These are phyloP conservation scores for Schrankia costaestrigalis DNA, from an alignment of 2,888 invertebrate genomes.

Conservation along the genomic window DNA sequence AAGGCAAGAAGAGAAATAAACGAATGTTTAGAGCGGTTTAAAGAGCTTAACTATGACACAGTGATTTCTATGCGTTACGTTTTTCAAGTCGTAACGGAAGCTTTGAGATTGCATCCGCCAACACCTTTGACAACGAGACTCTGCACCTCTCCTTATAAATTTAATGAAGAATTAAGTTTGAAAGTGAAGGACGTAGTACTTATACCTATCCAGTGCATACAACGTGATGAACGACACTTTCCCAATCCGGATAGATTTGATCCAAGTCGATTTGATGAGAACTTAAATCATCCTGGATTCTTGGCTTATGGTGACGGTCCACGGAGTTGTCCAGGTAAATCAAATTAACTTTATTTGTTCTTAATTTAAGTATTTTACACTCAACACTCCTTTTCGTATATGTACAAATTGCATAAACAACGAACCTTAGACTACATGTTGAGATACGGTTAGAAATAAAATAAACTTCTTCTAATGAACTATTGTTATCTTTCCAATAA, in stretches of 20 bases:
- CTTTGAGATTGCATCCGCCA: constrained; percentile 66
- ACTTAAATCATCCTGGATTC: constrained; percentile 58
- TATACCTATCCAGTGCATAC: constrained; percentile 67
- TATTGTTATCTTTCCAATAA: no score
- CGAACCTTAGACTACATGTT: no score
- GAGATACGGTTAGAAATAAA: no score
- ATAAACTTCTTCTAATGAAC: no score
- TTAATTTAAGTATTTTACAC: no score
- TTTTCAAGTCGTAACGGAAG: constrained; percentile 56
- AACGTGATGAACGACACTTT: constrained; percentile 61
- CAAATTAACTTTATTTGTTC: not conserved
- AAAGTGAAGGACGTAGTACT: constrained; percentile 61
- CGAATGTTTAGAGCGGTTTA: constrained; percentile 50
- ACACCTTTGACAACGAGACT: constrained; percentile 68
- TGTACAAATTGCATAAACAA: no score
- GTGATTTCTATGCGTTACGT: constrained; percentile 61
- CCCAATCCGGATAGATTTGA: constrained; percentile 67
- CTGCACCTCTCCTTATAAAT: constrained; percentile 60
- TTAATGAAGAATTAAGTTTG: constrained; percentile 50
- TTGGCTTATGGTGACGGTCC: constrained; percentile 72
- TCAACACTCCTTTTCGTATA: no score
- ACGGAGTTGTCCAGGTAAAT: constrained; percentile 69
- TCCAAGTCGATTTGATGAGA: constrained; percentile 61
- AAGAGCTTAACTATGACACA: constrained; percentile 64
- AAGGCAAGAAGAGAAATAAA: constrained; percentile 54